Conservation (phyloP, 2,888 invertebrate species). For the Trachelus troglodyta region DNA sequence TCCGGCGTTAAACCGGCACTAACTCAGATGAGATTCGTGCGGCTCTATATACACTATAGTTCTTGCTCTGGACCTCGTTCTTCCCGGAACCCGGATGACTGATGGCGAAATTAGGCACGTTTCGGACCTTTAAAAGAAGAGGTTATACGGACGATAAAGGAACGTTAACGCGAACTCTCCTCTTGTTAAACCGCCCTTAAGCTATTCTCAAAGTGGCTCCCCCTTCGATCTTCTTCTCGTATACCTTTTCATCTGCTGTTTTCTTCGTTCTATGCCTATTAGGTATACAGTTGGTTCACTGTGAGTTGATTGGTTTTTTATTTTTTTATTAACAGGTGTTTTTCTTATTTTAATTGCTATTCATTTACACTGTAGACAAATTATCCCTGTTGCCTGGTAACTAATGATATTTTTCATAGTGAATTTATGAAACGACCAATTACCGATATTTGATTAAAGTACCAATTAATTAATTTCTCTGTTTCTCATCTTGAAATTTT, state of each 20-base stretch:
- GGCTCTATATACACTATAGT: conserved; percentile 24
- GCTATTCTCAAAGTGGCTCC: neutral
- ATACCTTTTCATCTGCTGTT: neutral
- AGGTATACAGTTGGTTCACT: neutral
- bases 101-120: conserved; percentile 44
- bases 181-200: neutral
- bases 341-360: neutral
- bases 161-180: neutral
- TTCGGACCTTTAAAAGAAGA: conserved; percentile 25
- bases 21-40: conserved; percentile 48
- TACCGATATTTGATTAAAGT: neutral
- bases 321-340: neutral
- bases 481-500: neutral
- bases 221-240: neutral
- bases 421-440: neutral
- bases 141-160: conserved; percentile 21
- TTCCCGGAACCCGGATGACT: conserved; percentile 44
- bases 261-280: neutral
- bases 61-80: conserved; percentile 2
- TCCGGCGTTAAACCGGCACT: conserved; percentile 49
- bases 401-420: neutral
- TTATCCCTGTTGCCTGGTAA: neutral
- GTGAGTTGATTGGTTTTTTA: neutral
- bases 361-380: neutral
- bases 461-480: neutral